Conservation (phyloP, 1,140 invertebrate species). For the Macrosteles quadrilineatus region DNA sequence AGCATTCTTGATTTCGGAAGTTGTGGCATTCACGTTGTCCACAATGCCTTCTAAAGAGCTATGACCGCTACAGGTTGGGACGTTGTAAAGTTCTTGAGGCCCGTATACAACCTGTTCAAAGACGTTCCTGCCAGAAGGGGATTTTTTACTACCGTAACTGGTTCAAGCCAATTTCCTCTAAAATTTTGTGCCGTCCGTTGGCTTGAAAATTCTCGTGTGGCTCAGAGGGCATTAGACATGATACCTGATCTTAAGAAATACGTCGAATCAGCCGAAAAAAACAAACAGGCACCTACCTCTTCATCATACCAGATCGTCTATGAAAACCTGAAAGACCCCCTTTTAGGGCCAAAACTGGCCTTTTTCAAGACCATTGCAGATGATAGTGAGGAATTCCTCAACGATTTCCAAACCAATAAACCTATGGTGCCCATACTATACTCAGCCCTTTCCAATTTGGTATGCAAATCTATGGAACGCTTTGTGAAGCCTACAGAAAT, state of each 20-base stretch:
- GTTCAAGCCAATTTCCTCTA: slow-evolving; percentile 30
- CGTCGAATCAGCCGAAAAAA: no score
- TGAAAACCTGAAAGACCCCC: not conserved
- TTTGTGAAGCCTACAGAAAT: not conserved
- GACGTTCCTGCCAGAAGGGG: not conserved
- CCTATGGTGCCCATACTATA: slow-evolving; percentile 33
- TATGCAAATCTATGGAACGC: not conserved
- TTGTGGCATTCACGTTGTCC: not conserved
- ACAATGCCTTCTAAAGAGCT: slow-evolving; percentile 13
- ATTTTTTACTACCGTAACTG: no score
- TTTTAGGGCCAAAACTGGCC: slow-evolving; percentile 1
- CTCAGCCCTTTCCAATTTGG: not conserved
- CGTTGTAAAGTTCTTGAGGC: not conserved
- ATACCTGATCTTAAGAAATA: not conserved
- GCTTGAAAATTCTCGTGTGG: slow-evolving; percentile 20
- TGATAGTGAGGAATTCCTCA: slow-evolving; percentile 35
- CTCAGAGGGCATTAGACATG: slow-evolving; percentile 21
- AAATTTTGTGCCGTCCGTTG: slow-evolving; percentile 31
- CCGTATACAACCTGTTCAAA: not conserved
- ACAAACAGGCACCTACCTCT: no score
- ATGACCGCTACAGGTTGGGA: slow-evolving; percentile 19
- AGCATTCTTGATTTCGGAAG: not conserved
- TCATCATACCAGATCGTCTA: not conserved
- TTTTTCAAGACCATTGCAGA: not conserved
- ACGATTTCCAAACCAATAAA: slow-evolving; percentile 35